Evolutionary conservation across 2,797 vertebrate species (phyloP).

Genomic region (Triplophysa bombifrons): DNA sequence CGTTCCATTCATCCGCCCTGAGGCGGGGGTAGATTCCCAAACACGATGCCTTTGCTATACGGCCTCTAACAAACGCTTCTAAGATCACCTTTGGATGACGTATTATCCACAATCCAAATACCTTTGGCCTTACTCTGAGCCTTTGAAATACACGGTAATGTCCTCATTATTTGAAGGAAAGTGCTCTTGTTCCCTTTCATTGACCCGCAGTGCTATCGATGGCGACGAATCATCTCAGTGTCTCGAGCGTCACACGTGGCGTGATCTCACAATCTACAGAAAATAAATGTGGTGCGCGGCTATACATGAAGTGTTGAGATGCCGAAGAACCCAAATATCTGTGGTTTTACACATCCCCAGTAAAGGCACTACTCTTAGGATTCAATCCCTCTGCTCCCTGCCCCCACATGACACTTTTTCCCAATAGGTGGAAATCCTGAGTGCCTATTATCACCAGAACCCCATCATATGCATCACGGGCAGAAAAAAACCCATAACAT

Average conservation of each 20-base stretch:
- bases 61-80: slow-evolving; percentile 69
- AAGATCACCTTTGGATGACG: slow-evolving; percentile 55
- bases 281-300: slow-evolving; percentile 61
- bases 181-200: slow-evolving; percentile 57
- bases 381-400: slow-evolving; percentile 65
- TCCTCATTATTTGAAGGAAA: slow-evolving; percentile 66
- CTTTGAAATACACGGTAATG: slow-evolving; percentile 63
- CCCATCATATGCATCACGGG: slow-evolving; percentile 70
- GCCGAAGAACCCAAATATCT: neutral
- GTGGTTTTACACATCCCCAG: neutral
- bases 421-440: slow-evolving; percentile 27
- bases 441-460: slow-evolving; percentile 45
- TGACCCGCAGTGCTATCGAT: slow-evolving; percentile 60
- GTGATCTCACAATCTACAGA: slow-evolving; percentile 57
- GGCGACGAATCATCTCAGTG: slow-evolving; percentile 46
- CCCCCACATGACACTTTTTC: slow-evolving; percentile 13
- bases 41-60: slow-evolving; percentile 68
- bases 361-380: slow-evolving; percentile 63
- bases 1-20: slow-evolving; percentile 62
- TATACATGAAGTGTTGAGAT: slow-evolving; percentile 41
- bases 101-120: slow-evolving; percentile 66
- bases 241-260: slow-evolving; percentile 50
- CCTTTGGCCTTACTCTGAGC: slow-evolving; percentile 57
- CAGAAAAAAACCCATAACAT: slow-evolving; percentile 47
- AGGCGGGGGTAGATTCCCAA: slow-evolving; percentile 40